These are phyloP conservation scores for Petaurus breviceps DNA, from an alignment of 2,113 vertebrate genomes.

Conservation along the genomic window DNA sequence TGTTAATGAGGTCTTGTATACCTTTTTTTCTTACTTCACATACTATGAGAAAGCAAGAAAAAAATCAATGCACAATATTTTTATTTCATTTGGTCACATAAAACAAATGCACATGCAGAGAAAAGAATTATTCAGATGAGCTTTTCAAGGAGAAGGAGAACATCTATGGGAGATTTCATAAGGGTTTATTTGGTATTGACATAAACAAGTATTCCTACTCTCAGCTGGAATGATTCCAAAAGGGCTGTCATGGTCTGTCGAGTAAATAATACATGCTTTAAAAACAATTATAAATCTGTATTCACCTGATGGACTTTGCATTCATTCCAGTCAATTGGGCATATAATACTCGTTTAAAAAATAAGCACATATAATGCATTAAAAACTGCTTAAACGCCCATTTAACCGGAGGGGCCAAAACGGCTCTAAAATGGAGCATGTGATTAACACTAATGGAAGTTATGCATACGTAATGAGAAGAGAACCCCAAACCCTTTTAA, in stretches of 20 bases:
- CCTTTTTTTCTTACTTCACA: conserved; percentile 36
- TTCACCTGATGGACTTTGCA: conserved; percentile 79
- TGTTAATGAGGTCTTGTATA: not conserved
- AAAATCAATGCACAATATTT: conserved; percentile 55
- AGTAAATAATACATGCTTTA: conserved; percentile 80
- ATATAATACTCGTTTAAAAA: conserved; percentile 68
- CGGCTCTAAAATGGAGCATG: conserved; percentile 72
- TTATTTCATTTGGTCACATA: conserved; percentile 56
- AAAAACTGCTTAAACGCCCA: conserved; percentile 76
- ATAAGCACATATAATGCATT: conserved; percentile 75
- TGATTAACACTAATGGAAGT: conserved; percentile 80
- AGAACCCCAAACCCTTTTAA: conserved; percentile 70
- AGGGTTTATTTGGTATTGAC: conserved; percentile 69
- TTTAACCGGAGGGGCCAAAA: conserved; percentile 65
- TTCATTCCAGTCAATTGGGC: conserved; percentile 75
- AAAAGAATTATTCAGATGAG: conserved; percentile 58
- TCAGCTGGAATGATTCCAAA: conserved; percentile 75
- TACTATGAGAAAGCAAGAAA: conserved; percentile 24
- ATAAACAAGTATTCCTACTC: conserved; percentile 66
- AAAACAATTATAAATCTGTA: conserved; percentile 81
- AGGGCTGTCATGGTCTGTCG: conserved; percentile 69
- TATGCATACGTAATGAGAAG: conserved; percentile 76
- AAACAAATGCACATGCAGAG: conserved; percentile 44
- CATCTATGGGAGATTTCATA: conserved; percentile 52
- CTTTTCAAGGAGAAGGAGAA: conserved; percentile 55